Conservation (phyloP, 2,797 vertebrate genomes). For the Mus spretus region DNA sequence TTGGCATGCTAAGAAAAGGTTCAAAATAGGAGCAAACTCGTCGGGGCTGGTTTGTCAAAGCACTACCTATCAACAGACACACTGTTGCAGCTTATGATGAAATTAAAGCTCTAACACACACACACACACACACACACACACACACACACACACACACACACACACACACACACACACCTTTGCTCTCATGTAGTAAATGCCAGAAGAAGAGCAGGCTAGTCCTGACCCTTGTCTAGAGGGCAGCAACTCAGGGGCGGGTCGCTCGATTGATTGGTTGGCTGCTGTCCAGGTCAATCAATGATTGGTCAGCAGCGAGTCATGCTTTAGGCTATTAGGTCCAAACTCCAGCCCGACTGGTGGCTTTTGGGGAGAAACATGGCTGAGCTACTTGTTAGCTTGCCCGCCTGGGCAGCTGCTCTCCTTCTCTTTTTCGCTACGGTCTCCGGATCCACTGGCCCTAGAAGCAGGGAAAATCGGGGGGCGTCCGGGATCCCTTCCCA, state of each 20-base stretch:
- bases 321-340: neutral
- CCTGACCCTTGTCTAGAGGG: fast-evolving
- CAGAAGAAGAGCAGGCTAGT: fast-evolving
- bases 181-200: neutral
- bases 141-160: too few species aligned
- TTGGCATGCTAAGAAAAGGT: too few species aligned
- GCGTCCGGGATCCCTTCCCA: conserved; percentile 61
- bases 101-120: neutral
- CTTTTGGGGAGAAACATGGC: neutral
- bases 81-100: neutral
- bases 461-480: neutral
- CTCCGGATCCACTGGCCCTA: neutral
- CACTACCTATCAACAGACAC: neutral
- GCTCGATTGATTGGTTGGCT: neutral
- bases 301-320: neutral
- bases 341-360: neutral
- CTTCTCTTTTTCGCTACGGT: conserved; percentile 72
- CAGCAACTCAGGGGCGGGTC: neutral
- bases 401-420: conserved; percentile 41
- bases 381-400: fast-evolving
- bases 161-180: too few species aligned
- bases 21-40: neutral
- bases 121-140: too few species aligned
- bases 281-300: fast-evolving
- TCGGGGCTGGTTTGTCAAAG: conserved; percentile 7